Evolutionary conservation across 53 echinoderm and acorn worm species (phyloP).

Genomic region (Holothuria leucospilota): DNA sequence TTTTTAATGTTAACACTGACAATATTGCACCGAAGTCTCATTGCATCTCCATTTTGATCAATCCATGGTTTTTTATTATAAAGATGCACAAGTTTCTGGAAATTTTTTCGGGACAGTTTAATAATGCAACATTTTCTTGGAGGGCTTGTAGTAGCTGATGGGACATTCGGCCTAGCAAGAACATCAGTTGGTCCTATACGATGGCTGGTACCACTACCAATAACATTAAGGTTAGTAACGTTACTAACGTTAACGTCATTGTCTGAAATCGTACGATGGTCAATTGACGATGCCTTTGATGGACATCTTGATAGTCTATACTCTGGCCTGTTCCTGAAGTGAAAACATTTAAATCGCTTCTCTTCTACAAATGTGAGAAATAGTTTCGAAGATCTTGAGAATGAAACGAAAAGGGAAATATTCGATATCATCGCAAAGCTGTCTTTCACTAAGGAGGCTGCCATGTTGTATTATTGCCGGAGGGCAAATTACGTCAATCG

Average conservation of each 20-base stretch:
- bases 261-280: too few species aligned
- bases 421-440: slow-evolving; percentile 60
- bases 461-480: background rate
- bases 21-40: slow-evolving; percentile 74
- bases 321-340: slow-evolving; percentile 89
- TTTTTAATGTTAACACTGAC: slow-evolving; percentile 43
- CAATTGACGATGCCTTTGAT: too few species aligned
- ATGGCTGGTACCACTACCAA: too few species aligned
- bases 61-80: slow-evolving; percentile 83
- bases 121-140: slow-evolving; percentile 71
- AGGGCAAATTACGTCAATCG: too few species aligned
- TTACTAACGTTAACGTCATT: too few species aligned
- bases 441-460: slow-evolving; percentile 15
- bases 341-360: slow-evolving; percentile 81
- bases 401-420: slow-evolving; percentile 76
- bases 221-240: too few species aligned
- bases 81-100: slow-evolving; percentile 65
- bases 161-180: too few species aligned
- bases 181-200: too few species aligned
- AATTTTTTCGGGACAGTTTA: slow-evolving; percentile 43
- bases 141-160: background rate
- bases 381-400: slow-evolving; percentile 88
- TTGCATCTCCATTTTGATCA: slow-evolving; percentile 64
- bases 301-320: slow-evolving; percentile 12
- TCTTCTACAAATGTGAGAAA: slow-evolving; percentile 93